phyloP scores from a whole-genome alignment of 2,113 vertebrate species.

The Axis porcinus region DNA sequence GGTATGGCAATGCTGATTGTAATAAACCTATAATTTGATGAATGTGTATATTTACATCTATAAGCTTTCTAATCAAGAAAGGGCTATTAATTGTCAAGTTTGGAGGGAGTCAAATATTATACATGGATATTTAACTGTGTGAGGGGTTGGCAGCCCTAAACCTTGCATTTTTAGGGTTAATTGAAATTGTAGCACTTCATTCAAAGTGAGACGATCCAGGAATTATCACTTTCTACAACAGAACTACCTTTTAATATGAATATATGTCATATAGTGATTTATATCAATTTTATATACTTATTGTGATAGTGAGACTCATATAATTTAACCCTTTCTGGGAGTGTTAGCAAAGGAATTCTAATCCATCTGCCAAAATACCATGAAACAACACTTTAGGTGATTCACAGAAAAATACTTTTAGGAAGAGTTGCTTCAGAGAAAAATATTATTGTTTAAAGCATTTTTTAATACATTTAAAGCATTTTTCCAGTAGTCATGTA shows the following conservation, averaged over 20 bases:
- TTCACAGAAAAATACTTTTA: not conserved
- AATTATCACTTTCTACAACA: not conserved
- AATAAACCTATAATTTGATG: not conserved
- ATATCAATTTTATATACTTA: not conserved
- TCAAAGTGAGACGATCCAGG: not conserved
- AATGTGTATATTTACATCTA: not conserved
- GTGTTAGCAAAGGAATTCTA: not conserved
- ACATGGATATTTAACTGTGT: not conserved
- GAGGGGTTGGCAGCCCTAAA: not conserved
- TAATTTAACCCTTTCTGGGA: not conserved
- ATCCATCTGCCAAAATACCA: not conserved
- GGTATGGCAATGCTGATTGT: not conserved
- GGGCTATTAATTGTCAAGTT: not conserved
- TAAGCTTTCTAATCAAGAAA: not conserved
- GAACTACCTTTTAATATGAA: not conserved
- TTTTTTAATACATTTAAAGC: not conserved
- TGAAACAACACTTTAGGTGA: not conserved
- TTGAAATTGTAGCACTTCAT: not conserved
- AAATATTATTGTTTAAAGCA: slow-evolving; percentile 6
- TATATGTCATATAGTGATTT: not conserved
- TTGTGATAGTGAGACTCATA: not conserved
- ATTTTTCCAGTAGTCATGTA: not conserved
- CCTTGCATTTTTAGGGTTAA: not conserved
- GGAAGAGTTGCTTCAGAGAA: not conserved
- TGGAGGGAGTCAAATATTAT: not conserved